Base-by-base conservation (phyloP, 1,140 invertebrate species). In the Drosophila rufa region DNA sequence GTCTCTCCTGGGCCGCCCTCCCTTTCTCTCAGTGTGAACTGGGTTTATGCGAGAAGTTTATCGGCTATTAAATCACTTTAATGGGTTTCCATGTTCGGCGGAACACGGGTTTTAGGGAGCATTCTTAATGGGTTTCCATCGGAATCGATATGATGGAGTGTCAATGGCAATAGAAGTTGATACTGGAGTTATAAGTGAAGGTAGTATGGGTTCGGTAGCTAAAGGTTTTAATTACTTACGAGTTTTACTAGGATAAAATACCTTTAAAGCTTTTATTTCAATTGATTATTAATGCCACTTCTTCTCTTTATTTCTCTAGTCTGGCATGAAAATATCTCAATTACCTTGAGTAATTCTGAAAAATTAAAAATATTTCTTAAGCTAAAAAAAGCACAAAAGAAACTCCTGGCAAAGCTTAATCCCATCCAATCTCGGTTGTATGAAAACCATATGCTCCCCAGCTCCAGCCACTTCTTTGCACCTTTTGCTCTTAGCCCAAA, bases 61-160 rank as follows among this genome's bases (percentile, higher is more conserved):
- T 89, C 80, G 85, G 47, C 66, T 68, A 71, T 90, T 84, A 89
- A 89, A 89, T 89, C 85, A 90, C 78, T 89, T 85, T 90, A 89
- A 89, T 90, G 75, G 85, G 57, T 48, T 75, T 89, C 60, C 62
- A 60, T 68, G 53, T 36, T 36, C 38, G 47, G 40, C 47, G 47
- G 19, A 45, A 61, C 64, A 60, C 56, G 50, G 46, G 55, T 46
- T 75, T 38, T 38, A 30, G 51, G 46, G 45, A 40, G 43, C 56
- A 36, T 43, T 59, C 14, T 50, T 22, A 36, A 40, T 48, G 45
- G 25, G 22, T 19, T 59, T 51, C 33, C 30, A 47, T 62, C 8
- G 25, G 9, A 30, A 51, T 46, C 43, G 58, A 58, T 61, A 33
- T 74, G 67, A 55, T 17, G 22, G 19, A 74, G 69, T 74, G 47